Conservation (phyloP, 2,888 invertebrate genomes). For the Platycnemis pennipes region DNA sequence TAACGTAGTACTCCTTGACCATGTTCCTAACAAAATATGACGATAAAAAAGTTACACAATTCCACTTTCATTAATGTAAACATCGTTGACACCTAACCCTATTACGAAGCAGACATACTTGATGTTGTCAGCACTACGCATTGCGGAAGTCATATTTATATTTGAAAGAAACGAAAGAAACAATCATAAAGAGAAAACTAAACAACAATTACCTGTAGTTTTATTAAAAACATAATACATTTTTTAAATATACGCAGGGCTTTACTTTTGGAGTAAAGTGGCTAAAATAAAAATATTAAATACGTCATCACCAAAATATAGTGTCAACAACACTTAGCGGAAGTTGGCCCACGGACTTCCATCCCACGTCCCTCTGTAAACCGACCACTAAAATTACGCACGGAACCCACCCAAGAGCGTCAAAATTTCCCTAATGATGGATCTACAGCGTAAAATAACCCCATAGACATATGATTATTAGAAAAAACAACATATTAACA, state of each 20-base stretch:
- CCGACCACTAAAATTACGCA: too few relatives aligned
- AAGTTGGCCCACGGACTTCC: too few relatives aligned
- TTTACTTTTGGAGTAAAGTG: neutral
- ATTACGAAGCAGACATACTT: constrained; percentile 64
- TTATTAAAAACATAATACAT: neutral
- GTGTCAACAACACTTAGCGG: neutral
- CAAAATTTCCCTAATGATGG: too few relatives aligned
- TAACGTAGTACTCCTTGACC: neutral
- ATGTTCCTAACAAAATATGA: neutral
- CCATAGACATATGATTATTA: too few relatives aligned
- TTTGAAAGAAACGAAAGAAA: neutral
- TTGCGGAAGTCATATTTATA: constrained; percentile 47
- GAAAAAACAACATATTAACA: too few relatives aligned
- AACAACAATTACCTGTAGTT: neutral
- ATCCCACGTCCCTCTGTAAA: too few relatives aligned
- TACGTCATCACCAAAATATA: neutral
- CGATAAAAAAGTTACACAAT: neutral
- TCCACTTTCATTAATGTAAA: neutral
- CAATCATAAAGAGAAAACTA: neutral
- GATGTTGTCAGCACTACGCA: constrained; percentile 67
- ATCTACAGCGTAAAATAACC: too few relatives aligned
- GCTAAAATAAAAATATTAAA: neutral
- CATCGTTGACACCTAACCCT: neutral
- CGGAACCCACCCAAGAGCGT: too few relatives aligned
- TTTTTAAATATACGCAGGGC: neutral